Percentiles rank a stretch among this genome's conserved stretches.
Conservation (phyloP, 2,888 invertebrate genomes). For the Palloptera scutellata region DNA sequence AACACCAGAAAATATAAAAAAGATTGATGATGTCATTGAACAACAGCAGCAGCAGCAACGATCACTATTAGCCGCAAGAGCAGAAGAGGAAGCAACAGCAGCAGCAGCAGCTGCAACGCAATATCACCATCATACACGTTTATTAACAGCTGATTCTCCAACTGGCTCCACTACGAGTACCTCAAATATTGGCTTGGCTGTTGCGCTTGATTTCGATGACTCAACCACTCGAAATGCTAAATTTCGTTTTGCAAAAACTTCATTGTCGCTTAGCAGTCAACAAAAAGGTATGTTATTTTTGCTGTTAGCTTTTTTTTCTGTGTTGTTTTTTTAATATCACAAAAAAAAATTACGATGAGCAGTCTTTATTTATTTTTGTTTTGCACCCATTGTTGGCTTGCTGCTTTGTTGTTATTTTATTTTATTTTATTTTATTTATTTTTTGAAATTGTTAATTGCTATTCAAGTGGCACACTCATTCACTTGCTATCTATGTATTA, state of each 20-base stretch:
- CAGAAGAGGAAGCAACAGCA: background rate
- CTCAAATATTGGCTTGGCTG: slow-evolving; percentile 48
- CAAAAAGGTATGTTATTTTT: slow-evolving; percentile 18
- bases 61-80: slow-evolving; percentile 18
- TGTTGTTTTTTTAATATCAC: too few species aligned
- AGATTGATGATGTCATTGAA: slow-evolving; percentile 63
- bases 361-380: too few species aligned
- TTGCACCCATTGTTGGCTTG: slow-evolving; percentile 1
- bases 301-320: slow-evolving; percentile 7
- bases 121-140: slow-evolving; percentile 33
- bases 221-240: slow-evolving; percentile 47
- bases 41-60: slow-evolving; percentile 23
- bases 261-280: slow-evolving; percentile 26
- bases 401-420: slow-evolving; percentile 4
- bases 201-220: slow-evolving; percentile 49
- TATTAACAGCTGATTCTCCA: slow-evolving; percentile 33
- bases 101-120: slow-evolving; percentile 23
- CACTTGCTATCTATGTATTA: slow-evolving; percentile 19
- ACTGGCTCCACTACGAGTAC: slow-evolving; percentile 31
- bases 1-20: slow-evolving; percentile 63
- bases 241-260: slow-evolving; percentile 50
- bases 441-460: slow-evolving; percentile 27
- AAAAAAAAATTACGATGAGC: too few species aligned
- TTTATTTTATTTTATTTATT: background rate
- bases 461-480: slow-evolving; percentile 16